A percentile compares a stretch with the other conserved stretches of the same genome.
These are phyloP conservation scores for Sycobia sp. DNA, from an alignment of 1,140 invertebrate species.

Conservation along the genomic window DNA sequence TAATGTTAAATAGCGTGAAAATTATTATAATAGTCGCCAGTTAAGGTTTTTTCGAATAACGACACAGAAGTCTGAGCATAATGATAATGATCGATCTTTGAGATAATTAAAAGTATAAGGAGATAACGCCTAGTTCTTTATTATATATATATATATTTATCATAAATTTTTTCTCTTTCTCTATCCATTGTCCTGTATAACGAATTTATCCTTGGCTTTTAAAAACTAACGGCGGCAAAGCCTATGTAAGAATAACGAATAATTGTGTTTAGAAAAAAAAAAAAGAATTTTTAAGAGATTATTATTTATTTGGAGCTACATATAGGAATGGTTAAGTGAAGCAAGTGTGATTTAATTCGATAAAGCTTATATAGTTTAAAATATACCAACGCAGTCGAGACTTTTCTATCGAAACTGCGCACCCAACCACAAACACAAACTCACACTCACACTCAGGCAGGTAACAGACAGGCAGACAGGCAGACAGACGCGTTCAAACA, in stretches of 20 bases:
- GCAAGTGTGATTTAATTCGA: constrained; percentile 31
- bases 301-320: constrained; percentile 16
- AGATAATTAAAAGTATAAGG: not conserved
- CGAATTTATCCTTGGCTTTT: too few species aligned
- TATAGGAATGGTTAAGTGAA: constrained; percentile 10
- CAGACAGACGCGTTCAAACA: too few species aligned
- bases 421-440: constrained; percentile 18
- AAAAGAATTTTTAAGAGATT: constrained; percentile 3
- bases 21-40: constrained; percentile 1
- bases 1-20: constrained; percentile 11
- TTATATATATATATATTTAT: not conserved
- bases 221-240: constrained; percentile 7
- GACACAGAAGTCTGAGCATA: constrained; percentile 24
- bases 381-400: not conserved
- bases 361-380: constrained; percentile 10
- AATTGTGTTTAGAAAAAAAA: too few species aligned
- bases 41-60: constrained; percentile 12
- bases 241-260: constrained; percentile 16
- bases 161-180: too few species aligned
- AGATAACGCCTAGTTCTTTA: constrained; percentile 9
- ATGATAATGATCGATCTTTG: constrained; percentile 25
- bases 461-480: not conserved
- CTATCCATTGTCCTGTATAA: too few species aligned
- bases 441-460: not conserved
- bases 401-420: constrained; percentile 11